A percentile compares a stretch with the other conserved stretches of the same genome.
These are phyloP conservation scores for Hypocryptadius cinnamomeus DNA, from an alignment of 2,113 vertebrate genomes.

Conservation along the genomic window DNA sequence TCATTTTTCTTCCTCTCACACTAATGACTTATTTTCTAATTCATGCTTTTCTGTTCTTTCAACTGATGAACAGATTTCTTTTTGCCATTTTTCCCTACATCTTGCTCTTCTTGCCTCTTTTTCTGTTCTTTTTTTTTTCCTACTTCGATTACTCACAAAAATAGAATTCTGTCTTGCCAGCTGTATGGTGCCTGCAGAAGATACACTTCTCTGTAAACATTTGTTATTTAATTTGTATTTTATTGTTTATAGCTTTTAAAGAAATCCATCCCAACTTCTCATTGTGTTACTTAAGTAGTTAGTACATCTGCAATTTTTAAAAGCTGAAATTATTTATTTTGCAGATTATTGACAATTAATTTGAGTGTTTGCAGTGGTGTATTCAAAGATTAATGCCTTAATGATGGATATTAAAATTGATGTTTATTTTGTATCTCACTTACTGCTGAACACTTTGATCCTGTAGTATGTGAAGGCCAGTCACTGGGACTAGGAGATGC, in stretches of 20 bases:
- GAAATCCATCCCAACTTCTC: neutral
- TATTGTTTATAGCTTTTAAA: neutral
- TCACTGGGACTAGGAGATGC: neutral
- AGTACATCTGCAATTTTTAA: neutral
- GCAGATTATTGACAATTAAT: neutral
- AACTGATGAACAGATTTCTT: neutral
- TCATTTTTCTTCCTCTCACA: neutral
- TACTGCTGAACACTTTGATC: neutral
- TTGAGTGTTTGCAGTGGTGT: neutral
- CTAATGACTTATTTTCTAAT: slow-evolving; percentile 19
- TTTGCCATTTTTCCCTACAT: neutral
- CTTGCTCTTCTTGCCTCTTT: neutral
- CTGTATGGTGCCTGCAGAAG: neutral
- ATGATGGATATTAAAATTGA: neutral
- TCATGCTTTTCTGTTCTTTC: neutral
- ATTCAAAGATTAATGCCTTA: neutral
- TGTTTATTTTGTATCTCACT: neutral
- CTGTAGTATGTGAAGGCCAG: neutral
- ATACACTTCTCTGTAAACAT: neutral
- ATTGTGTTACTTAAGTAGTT: neutral
- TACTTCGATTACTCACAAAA: neutral
- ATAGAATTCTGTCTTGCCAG: neutral
- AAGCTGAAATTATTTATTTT: neutral
- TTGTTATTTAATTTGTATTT: neutral
- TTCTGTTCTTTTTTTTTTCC: neutral